phyloP scores from a whole-genome alignment of 2,797 vertebrate species.

The Eospalax fontanierii region DNA sequence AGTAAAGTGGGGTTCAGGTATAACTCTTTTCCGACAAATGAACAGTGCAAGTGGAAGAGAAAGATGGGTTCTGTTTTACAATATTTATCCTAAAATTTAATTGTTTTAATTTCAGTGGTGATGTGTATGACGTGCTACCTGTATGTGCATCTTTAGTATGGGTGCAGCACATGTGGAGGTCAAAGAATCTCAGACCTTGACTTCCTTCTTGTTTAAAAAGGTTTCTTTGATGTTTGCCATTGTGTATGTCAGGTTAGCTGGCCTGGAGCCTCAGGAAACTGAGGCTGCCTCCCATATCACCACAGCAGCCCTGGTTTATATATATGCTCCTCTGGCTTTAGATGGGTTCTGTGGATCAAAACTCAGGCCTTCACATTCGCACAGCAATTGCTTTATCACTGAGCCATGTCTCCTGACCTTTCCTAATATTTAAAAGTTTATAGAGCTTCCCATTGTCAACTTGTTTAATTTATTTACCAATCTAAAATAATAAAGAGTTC shows the following conservation, averaged over 20 bases:
- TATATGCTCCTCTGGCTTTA: not conserved
- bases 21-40: not conserved
- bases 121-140: not conserved
- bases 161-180: not conserved
- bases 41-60: not conserved
- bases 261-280: not conserved
- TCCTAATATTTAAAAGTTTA: not conserved
- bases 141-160: not conserved
- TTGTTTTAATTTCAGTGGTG: too few relatives aligned
- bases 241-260: not conserved
- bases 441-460: not conserved
- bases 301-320: not conserved
- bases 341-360: too few relatives aligned
- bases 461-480: not conserved
- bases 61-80: not conserved
- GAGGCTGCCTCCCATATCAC: not conserved
- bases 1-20: not conserved
- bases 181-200: not conserved
- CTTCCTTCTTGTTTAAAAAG: not conserved
- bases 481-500: not conserved
- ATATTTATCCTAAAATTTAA: not conserved
- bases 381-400: too few relatives aligned
- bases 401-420: too few relatives aligned
- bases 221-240: not conserved
- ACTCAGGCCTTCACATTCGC: too few relatives aligned